Evolutionary conservation across 1,140 invertebrate species (phyloP).

Genomic region (Physella acuta): DNA sequence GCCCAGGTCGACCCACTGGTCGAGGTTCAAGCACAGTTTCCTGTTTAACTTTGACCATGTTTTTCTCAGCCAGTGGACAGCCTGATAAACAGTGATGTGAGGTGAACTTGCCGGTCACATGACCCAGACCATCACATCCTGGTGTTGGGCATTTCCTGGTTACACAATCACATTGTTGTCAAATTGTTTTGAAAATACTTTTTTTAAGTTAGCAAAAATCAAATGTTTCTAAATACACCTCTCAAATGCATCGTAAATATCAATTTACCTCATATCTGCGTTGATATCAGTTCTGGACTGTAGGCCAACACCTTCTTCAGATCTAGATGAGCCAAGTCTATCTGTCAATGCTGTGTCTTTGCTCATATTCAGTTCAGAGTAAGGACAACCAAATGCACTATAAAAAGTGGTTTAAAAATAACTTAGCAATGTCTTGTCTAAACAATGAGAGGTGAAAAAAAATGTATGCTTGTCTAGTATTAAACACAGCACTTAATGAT

Average conservation of each 20-base stretch:
- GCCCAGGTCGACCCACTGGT: slow-evolving; percentile 26
- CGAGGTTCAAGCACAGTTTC: slow-evolving; percentile 16
- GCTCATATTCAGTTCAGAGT: slow-evolving; percentile 72
- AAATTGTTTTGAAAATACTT: too few relatives aligned
- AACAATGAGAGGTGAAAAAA: too few relatives aligned
- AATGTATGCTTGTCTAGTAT: too few relatives aligned
- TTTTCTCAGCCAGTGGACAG: slow-evolving; percentile 65
- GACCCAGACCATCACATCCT: slow-evolving; percentile 62
- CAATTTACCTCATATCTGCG: slow-evolving; percentile 16
- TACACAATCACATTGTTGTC: too few relatives aligned
- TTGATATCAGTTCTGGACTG: not conserved
- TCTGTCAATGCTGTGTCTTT: slow-evolving; percentile 62
- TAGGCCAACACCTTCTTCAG: slow-evolving; percentile 35
- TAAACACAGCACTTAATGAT: too few relatives aligned
- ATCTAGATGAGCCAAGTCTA: slow-evolving; percentile 48
- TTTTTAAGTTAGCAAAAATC: too few relatives aligned
- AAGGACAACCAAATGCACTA: slow-evolving; percentile 80
- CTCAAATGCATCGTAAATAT: too few relatives aligned
- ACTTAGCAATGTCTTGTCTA: too few relatives aligned
- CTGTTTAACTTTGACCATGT: slow-evolving; percentile 28
- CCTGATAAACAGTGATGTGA: slow-evolving; percentile 77
- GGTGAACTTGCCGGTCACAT: slow-evolving; percentile 75
- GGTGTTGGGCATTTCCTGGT: slow-evolving; percentile 59
- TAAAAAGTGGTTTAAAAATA: too few relatives aligned
- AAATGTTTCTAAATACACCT: too few relatives aligned